phyloP scores from a whole-genome alignment of 1,140 invertebrate genomes.

The Achatina immaculata region DNA sequence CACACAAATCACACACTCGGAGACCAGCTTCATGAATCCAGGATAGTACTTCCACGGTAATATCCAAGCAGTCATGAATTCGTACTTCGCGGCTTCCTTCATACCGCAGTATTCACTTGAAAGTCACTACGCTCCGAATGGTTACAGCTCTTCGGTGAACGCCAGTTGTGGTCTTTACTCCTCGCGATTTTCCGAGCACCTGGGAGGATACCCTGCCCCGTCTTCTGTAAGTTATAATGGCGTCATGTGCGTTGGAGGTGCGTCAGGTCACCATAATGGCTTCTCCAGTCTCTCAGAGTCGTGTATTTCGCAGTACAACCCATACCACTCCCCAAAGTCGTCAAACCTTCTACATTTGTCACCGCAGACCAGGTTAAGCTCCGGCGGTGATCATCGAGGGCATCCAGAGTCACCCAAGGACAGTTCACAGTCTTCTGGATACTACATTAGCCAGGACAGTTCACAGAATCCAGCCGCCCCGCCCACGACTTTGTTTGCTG shows the following conservation, averaged over 20 bases:
- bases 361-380: constrained; percentile 15
- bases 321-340: constrained; percentile 26
- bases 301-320: neutral
- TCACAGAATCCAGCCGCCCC: constrained; percentile 12
- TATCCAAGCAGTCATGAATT: constrained; percentile 59
- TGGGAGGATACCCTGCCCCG: constrained; percentile 39
- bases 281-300: no score
- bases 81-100: constrained; percentile 61
- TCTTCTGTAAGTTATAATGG: neutral
- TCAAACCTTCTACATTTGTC: neutral
- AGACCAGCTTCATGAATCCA: no score
- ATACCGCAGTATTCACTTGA: constrained; percentile 64
- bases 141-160: constrained; percentile 47
- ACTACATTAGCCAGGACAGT: constrained; percentile 12
- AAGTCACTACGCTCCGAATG: constrained; percentile 54
- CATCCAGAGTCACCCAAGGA: constrained; percentile 19
- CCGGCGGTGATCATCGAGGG: neutral
- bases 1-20: no score
- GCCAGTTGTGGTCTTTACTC: constrained; percentile 61
- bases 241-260: neutral
- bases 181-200: constrained; percentile 59
- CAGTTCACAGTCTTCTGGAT: neutral
- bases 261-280: neutral
- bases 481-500: constrained; percentile 6
- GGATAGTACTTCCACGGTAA: no score